Evolutionary conservation across 2,888 invertebrate genomes (phyloP), one percentile per base, ranked within the genome.

Genomic region (Physocephala rufipes): DNA sequence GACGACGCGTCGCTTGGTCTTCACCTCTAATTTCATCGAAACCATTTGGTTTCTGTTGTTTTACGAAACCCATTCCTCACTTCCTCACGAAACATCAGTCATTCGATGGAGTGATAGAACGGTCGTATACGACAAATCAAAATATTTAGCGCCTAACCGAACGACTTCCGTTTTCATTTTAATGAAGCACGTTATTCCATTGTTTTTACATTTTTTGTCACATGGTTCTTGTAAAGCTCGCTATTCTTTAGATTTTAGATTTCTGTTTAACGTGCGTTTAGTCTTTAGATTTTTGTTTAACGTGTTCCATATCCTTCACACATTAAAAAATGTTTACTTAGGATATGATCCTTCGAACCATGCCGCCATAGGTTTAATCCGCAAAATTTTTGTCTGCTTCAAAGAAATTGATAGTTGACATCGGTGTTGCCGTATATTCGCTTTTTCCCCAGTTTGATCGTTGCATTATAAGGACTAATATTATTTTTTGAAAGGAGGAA

Each of bases 381-480:
- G 69, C 55, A 67, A 62, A 26, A 65, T 43, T 49, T 21, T 51
- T 43, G 67, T 72, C 30, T 49, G 67, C 70, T 51, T 51, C 24
- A 67, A 68, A 58, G 30, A 49, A 64, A 26, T 67, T 73, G 21
- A 55, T 67, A 45, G 43, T 70, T 63, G 61, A 19, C 28, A 45
- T 55, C 24, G 30, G 15, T 15, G 53, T 51, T 63, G 53, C 65
- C 62, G 68, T 71, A 67, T 70, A 15, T 55, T 28, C 53, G 67
- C 68, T 74, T 72, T 61, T 28, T 58, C 53, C 73, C n/a, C n/a
- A n/a, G n/a, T 76, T 77, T 78, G 75, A 76, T 78, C 76, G 70
- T 75, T 74, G 61, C 72, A 68, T 67, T 68, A 68, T 71, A 75
- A 76, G 76, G 75, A 76, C 76, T 76, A 76, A 73, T 76, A 74